Base-by-base conservation (phyloP, 1,140 invertebrate genomes). In the Lasaia peninsularis region DNA sequence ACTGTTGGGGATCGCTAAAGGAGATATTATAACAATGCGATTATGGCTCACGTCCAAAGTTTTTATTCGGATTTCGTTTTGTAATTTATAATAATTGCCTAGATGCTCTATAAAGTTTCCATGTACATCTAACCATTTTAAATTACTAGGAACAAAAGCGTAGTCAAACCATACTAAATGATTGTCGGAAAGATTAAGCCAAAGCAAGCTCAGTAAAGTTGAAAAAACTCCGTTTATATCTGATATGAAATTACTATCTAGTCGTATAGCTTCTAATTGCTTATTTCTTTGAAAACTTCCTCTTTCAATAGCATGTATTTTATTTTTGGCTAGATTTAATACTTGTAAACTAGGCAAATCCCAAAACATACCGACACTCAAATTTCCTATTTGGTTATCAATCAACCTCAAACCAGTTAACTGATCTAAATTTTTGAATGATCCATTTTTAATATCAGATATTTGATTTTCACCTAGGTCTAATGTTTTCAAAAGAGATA, bases 101-200 rank as follows among this genome's bases (percentile, higher is more conserved):
- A 97, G 86, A 32, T 93, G 92, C 75, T 95, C 94, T 64, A 98
- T 95, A 67, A 94, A 95, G 79, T 98, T 97, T 20, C 94, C 92
- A 74, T 96, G 95, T 49, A 97, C 93, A 75, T 97, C 96, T 64
- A 97, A 83, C 95, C 96, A 97, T 80, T 97, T 96, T n/a, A 97
- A 90, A 73, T 95, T 96, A 49, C 91, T 92, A 0, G 96, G 96
- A 54, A 97, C 93, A 73, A 96, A 95, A 2, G 95, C 95, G 75
- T 96, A 97, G 79, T 97, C 96, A 78, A 97, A 97, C 95, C 95
- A 96, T 10, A 95, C 93, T 71, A 98, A 90, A 86, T 96, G 95
- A 88, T 98, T 97, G 80, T 96, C 94, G 0, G 95, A 97, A 4
- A 97, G 91, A 87, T 98, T 97, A 34, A 98, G 86, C 93, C 96